Evolutionary conservation across 2,797 vertebrate genomes (phyloP), one percentile per base, ranked within the genome.

Genomic region (Gymnoscopelus microlampas): DNA sequence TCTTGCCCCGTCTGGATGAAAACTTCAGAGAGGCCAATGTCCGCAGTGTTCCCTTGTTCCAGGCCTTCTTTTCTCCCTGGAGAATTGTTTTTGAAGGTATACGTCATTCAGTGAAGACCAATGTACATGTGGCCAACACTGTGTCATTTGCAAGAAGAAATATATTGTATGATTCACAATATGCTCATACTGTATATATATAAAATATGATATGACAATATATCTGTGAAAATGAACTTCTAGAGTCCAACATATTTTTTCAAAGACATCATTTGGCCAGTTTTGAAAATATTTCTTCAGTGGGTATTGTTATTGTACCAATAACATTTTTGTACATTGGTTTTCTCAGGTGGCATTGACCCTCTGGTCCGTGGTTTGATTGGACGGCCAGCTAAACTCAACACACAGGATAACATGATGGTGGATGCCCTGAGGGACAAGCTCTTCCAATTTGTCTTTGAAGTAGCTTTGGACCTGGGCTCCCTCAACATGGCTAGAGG

Each of bases 401-500:
- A 79, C 75, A 91, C 82, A n/a, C 94, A 93, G 83, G 83, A 94
- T 59, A 75, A 93, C 74, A 93, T 94, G 90, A 4, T 95, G 88
- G 91, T 93, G 60, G 7, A 93, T 0, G 92, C 92, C 19, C 14
- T 95, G 49, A 89, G 94, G 63, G 92, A 95, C 13, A 86, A 44
- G 68, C 73, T 94, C 54, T 95, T 95, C 66, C 69, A 91, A 78
- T 94, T 94, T 53, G 90, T 91, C 60, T 15, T 48, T 44, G 63
- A 84, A 3, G n/a, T 94, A 60, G 85, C 93, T 55, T 83, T 96
- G 76, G 96, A 98, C 71, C 89, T 99, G 63, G 96, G 90, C 12
- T 74, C 96, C 47, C 88, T 98, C 15, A 98, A 98, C 86, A 90
- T 97, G 87, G 93, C 95, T 66, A 89, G 95, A 0, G 69, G 92